Percentiles rank a stretch among this genome's conserved stretches.
phyloP scores from a whole-genome alignment of 2,113 vertebrate species.

The Caloenas nicobarica region DNA sequence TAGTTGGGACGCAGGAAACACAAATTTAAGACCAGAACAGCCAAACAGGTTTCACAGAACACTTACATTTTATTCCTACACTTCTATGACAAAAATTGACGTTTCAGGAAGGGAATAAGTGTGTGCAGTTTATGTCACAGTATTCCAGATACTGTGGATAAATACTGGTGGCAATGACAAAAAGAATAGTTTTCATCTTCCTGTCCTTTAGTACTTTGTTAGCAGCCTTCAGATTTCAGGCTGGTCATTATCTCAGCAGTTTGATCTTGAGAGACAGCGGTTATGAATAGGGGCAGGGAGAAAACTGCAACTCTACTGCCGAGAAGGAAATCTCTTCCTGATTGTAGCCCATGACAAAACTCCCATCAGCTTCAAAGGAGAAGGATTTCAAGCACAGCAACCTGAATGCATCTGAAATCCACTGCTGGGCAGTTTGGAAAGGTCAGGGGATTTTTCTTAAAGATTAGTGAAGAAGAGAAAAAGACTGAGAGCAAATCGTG shows the following conservation, averaged over 20 bases:
- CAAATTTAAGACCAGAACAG: not conserved
- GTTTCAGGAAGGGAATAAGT: not conserved
- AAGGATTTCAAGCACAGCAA: not conserved
- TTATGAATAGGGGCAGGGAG: constrained; percentile 5
- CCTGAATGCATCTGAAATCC: constrained; percentile 13
- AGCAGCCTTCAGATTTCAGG: not conserved
- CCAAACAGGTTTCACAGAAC: not conserved
- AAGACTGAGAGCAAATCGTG: not conserved
- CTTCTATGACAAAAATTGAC: not conserved
- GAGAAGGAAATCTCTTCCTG: not conserved
- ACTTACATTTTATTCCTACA: not conserved
- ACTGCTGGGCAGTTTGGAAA: not conserved
- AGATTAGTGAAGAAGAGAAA: not conserved
- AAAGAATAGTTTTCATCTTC: not conserved
- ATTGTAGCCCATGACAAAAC: constrained; percentile 20
- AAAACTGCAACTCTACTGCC: not conserved
- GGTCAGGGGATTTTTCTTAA: not conserved
- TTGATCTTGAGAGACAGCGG: not conserved
- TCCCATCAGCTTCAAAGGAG: constrained; percentile 9
- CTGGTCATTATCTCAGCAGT: not conserved
- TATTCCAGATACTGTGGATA: not conserved
- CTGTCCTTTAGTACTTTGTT: not conserved
- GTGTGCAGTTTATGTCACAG: not conserved
- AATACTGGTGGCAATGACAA: not conserved
- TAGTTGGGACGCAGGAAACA: not conserved